A percentile compares a stretch with the other conserved stretches of the same genome.
Evolutionary conservation across 2,888 invertebrate species (phyloP).

Genomic region (Mycalesis mineus): DNA sequence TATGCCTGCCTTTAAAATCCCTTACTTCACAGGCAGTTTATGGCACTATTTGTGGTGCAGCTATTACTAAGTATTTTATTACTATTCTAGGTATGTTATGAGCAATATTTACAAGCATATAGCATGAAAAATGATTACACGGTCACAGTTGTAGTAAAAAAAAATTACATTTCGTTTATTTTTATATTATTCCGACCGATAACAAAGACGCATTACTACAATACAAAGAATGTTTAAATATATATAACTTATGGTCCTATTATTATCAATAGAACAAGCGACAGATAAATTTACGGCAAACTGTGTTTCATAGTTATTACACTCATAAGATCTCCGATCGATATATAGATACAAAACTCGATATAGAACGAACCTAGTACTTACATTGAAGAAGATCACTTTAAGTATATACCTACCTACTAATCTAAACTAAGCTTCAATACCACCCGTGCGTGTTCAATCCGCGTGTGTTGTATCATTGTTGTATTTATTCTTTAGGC

Average conservation of each 20-base stretch:
- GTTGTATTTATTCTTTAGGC: too few species aligned
- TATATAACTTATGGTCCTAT: background rate
- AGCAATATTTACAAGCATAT: background rate
- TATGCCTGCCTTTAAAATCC: background rate
- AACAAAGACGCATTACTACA: background rate
- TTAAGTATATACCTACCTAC: too few species aligned
- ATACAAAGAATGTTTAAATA: background rate
- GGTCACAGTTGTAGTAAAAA: background rate
- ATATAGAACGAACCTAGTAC: too few species aligned
- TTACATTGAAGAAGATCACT: too few species aligned
- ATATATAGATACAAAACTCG: background rate
- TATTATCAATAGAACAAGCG: conserved; percentile 1
- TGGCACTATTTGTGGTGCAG: background rate
- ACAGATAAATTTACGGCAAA: background rate
- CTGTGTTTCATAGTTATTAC: background rate
- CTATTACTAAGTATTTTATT: background rate
- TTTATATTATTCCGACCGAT: background rate
- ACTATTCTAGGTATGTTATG: background rate
- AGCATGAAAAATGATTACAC: background rate
- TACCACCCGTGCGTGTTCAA: too few species aligned
- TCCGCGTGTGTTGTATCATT: too few species aligned
- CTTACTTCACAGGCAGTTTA: background rate
- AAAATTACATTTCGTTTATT: background rate
- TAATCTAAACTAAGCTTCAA: too few species aligned
- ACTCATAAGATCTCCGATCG: background rate